A percentile compares a stretch with the other conserved stretches of the same genome.
These are phyloP conservation scores for Eupithecia tripunctaria DNA, from an alignment of 2,888 invertebrate species.

Conservation along the genomic window DNA sequence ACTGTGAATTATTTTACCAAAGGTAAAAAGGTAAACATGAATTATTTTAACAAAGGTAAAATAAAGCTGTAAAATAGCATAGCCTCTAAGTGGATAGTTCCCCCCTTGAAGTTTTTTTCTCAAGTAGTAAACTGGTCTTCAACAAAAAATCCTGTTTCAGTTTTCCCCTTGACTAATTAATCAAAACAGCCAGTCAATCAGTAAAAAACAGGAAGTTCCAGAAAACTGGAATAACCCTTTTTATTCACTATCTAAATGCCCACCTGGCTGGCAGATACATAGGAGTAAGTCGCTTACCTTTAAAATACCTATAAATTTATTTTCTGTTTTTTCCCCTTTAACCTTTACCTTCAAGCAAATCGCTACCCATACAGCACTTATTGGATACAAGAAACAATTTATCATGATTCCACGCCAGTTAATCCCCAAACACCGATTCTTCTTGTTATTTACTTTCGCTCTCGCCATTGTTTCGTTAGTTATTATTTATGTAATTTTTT, in stretches of 20 bases:
- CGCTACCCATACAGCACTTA: conserved; percentile 16
- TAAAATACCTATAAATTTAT: neutral
- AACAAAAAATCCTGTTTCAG: too few species aligned
- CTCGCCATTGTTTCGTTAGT: conserved; percentile 39
- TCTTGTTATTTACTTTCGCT: conserved; percentile 44
- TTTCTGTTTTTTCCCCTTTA: neutral
- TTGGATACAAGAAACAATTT: conserved; percentile 39
- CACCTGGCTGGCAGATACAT: too few species aligned
- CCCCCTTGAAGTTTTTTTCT: too few species aligned
- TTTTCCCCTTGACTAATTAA: too few species aligned
- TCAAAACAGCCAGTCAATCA: too few species aligned
- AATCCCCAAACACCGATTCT: conserved; percentile 44
- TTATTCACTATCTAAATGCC: neutral
- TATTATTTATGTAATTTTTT: conserved; percentile 35
- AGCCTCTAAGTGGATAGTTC: neutral
- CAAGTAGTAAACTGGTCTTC: too few species aligned
- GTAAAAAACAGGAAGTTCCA: too few species aligned
- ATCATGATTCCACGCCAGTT: conserved; percentile 39
- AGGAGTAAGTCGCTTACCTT: too few species aligned
- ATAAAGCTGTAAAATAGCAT: neutral
- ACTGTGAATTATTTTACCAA: too few species aligned
- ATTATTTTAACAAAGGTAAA: too few species aligned
- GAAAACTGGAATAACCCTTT: too few species aligned
- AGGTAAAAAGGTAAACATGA: too few species aligned
- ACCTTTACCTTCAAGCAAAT: conserved; percentile 1